A percentile compares a stretch with the other conserved stretches of the same genome.
Conservation (phyloP, 2,888 invertebrate genomes). For the Ptychoptera albimana region DNA sequence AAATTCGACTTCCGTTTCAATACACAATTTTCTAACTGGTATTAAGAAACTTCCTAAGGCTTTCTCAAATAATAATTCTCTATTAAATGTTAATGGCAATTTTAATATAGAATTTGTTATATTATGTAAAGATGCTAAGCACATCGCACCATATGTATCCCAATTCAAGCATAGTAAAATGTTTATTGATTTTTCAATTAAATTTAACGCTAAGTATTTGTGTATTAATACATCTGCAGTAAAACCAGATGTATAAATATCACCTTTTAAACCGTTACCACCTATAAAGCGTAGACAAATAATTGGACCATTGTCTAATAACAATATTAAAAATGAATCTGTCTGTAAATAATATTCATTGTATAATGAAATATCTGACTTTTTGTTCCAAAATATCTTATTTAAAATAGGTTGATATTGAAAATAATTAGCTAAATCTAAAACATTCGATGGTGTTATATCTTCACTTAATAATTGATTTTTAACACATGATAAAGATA, state of each 20-base stretch:
- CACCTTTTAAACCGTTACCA: conserved; percentile 30
- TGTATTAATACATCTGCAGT: conserved; percentile 42
- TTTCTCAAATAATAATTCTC: conserved; percentile 46
- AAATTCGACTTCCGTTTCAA: conserved; percentile 53
- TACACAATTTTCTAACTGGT: conserved; percentile 47
- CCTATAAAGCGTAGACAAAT: conserved; percentile 37
- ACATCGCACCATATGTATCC: conserved; percentile 58
- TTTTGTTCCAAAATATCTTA: conserved; percentile 41
- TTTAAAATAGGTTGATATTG: conserved; percentile 36
- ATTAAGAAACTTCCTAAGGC: conserved; percentile 69
- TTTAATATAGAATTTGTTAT: conserved; percentile 45
- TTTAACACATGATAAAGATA: conserved; percentile 48
- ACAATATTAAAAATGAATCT: conserved; percentile 37
- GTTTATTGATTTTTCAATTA: conserved; percentile 52
- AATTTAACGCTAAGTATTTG: conserved; percentile 45
- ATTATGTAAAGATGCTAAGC: conserved; percentile 57
- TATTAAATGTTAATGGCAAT: conserved; percentile 23
- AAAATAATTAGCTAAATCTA: conserved; percentile 42
- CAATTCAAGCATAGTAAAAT: conserved; percentile 54
- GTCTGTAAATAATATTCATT: conserved; percentile 29
- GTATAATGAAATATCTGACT: conserved; percentile 30
- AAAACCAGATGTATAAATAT: conserved; percentile 33
- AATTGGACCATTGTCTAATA: conserved; percentile 46
- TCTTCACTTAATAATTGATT: conserved; percentile 52
- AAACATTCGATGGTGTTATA: conserved; percentile 38